Conservation (phyloP, 1,140 invertebrate genomes). For the Campoletis sonorensis region DNA sequence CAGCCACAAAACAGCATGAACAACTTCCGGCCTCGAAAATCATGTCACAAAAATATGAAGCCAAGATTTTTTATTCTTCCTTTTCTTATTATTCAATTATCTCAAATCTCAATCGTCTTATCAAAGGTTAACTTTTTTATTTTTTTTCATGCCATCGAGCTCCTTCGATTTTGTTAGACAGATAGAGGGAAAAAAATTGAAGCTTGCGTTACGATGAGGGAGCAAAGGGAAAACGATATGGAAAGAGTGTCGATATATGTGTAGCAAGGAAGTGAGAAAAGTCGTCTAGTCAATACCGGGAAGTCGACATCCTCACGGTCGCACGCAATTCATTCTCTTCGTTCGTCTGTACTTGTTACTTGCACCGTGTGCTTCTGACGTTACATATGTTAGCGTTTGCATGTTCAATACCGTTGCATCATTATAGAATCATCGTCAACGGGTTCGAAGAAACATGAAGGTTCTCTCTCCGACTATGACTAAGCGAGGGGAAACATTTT, state of each 20-base stretch:
- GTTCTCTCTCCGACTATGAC: conserved; percentile 26
- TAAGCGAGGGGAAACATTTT: too few species aligned
- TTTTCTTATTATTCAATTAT: too few species aligned
- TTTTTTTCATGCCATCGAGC: too few species aligned
- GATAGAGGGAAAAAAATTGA: background rate
- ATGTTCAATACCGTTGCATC: conserved; percentile 54
- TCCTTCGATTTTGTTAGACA: background rate
- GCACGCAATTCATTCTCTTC: conserved; percentile 43
- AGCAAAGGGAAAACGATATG: too few species aligned
- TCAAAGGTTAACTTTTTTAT: too few species aligned
- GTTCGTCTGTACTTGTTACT: background rate
- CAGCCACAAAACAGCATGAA: too few species aligned
- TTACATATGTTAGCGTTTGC: conserved; percentile 41
- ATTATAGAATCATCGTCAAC: conserved; percentile 55
- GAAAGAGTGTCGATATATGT: too few species aligned
- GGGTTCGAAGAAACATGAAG: conserved; percentile 24
- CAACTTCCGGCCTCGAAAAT: too few species aligned
- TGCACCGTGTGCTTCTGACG: background rate
- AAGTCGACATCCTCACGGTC: conserved; percentile 52
- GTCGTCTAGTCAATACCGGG: conserved; percentile 53
- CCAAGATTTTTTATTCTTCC: too few species aligned
- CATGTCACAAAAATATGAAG: too few species aligned
- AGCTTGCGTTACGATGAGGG: conserved; percentile 1
- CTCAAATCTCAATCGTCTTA: too few species aligned
- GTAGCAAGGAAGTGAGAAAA: background rate